Evolutionary conservation across 2,113 vertebrate genomes (phyloP), one percentile per base, ranked within the genome.

Genomic region (Oriolus oriolus): DNA sequence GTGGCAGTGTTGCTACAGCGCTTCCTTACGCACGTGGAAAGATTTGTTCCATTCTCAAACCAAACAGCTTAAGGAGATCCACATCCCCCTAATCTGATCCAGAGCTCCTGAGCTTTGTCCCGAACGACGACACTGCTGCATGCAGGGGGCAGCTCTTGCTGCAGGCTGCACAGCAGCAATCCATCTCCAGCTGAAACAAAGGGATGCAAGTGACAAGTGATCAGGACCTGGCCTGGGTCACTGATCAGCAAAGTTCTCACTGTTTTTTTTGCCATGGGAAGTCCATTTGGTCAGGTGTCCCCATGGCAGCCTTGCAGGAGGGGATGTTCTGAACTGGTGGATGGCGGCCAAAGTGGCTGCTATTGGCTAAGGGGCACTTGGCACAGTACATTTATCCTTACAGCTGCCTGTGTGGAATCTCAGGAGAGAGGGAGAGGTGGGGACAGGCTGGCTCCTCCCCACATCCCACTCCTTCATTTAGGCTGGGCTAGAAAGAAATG

Each of bases 221-320:
- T 92, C 90, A 84, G 92, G 92, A 96, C 96, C 92, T 75, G 80
- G 90, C 85, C 73, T 95, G 96, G 96, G 96, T 96, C 95, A 97
- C 86, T 90, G 96, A 42, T 74, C 83, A 94, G 71, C 75, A 93
- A 91, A 90, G 90, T 86, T 93, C 84, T 82, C 26, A 2, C 79
- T 90, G 44, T 49, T 71, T 70, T 70, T 71, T 63, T 30, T 30
- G 9, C 28, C 6, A 1, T 44, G 28, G 64, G 53, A 89, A 42
- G 56, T 59, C 56, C 56, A 39, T 93, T 93, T 95, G 83, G 73
- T 79, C 73, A 90, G 87, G 66, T 84, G 86, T 90, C 50, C 77
- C 53, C 49, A 22, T 9, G 31, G 79, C 76, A 91, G 73, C 70
- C 59, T 70, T 56, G 63, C 44, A 65, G 90, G 65, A 90, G 90